These are phyloP conservation scores for Melanchra persicariae DNA, from an alignment of 2,888 invertebrate species.

Conservation along the genomic window DNA sequence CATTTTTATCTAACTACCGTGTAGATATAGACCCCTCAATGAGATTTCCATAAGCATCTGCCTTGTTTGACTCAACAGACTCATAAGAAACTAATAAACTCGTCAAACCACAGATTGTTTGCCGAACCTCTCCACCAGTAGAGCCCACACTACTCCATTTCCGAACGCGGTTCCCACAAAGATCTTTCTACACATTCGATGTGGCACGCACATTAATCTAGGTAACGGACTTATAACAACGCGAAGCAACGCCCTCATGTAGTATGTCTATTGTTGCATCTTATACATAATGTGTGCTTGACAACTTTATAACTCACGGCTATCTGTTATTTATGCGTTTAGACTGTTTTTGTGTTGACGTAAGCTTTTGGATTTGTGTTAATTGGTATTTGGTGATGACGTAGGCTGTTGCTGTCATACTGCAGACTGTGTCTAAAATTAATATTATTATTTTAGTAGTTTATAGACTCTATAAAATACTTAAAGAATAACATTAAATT, in stretches of 20 bases:
- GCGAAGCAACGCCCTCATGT: conserved; percentile 77
- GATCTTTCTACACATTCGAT: conserved; percentile 88
- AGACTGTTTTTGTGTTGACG: conserved; percentile 55
- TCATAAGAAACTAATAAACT: conserved; percentile 32
- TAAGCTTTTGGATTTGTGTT: conserved; percentile 40
- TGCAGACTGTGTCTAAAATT: background rate
- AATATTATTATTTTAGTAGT: background rate
- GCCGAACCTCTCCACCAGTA: conserved; percentile 50
- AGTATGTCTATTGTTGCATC: conserved; percentile 76
- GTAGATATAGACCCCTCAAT: background rate
- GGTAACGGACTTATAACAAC: conserved; percentile 80
- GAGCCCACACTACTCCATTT: conserved; percentile 78
- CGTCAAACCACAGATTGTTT: conserved; percentile 42
- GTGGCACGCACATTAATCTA: conserved; percentile 88
- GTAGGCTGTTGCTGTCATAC: background rate
- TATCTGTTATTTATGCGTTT: conserved; percentile 64
- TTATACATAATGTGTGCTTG: conserved; percentile 69
- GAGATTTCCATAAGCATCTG: background rate
- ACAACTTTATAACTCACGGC: conserved; percentile 76
- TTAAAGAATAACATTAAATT: no score
- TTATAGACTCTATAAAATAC: no score
- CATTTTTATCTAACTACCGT: no score
- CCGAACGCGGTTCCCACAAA: conserved; percentile 87
- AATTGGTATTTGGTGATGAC: conserved; percentile 37
- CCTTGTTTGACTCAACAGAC: background rate